Base-by-base conservation (phyloP, 2,888 invertebrate species). In the Adela reaumurella region DNA sequence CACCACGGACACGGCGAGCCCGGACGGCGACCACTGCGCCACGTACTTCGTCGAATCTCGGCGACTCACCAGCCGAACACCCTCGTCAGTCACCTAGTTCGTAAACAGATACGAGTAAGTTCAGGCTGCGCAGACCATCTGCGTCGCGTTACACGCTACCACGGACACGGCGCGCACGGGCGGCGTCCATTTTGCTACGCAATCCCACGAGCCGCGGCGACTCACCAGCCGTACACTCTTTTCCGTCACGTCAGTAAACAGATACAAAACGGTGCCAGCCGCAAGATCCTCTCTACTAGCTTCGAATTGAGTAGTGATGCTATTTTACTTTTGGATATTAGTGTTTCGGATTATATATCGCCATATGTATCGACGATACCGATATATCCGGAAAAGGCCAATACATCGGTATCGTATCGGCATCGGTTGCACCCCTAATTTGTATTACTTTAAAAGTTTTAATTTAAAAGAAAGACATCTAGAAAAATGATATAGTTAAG, bases 91-190 rank as follows among this genome's bases (percentile, higher is more conserved):
- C 47, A 84, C 80, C 83, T 83, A 44, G 50, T 18, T 45, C 16
- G 8, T 24, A 8, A n/a, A n/a, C n/a, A 92, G 94, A 67, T 86
- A 93, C n/a, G 94, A 68, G 57, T 90, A 88, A 49, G 90, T 89
- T 0, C 97, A 94, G 11, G 91, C 90, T 1, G 96, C 96, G 58
- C 93, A 88, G 17, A 94, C 86, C 57, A 88, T 83, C 76, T 92
- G 88, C 6, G 81, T 73, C 8, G 77, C 79, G 63, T 93, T 90
- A 66, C 93, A 91, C 3, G 92, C 88, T 1, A 94, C 95, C 14
- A 97, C 93, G 56, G 93, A 93, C 59, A 97, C 90, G 50, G 87
- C 89, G 55, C 87, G 82, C 60, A 56, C 52, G 42, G 59, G 66
- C 6, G 55, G 61, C 46, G 63, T 56, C 51, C 48, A 86, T 87